Conservation (phyloP, 2,888 invertebrate species). For the Hypselothyrea guttata region DNA sequence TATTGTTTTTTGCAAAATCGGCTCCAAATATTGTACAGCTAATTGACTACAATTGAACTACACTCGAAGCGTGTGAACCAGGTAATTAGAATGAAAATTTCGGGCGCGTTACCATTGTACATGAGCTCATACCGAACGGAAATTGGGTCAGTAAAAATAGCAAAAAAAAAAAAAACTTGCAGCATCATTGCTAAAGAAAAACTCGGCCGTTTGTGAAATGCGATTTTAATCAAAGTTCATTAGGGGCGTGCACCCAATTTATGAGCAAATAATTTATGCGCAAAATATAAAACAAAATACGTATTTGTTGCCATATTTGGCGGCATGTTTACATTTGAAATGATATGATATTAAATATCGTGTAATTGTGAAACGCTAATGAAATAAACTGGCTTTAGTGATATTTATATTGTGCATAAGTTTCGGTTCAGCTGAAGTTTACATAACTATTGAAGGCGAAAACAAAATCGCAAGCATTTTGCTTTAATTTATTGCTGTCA, state of each 20-base stretch:
- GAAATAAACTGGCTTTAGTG: neutral
- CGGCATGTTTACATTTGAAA: slow-evolving; percentile 57
- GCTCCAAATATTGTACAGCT: slow-evolving; percentile 44
- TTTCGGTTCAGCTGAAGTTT: slow-evolving; percentile 21
- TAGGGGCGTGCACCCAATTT: slow-evolving; percentile 58
- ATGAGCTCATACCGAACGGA: slow-evolving; percentile 10
- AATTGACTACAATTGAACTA: slow-evolving; percentile 32
- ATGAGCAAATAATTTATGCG: slow-evolving; percentile 62
- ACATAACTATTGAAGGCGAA: slow-evolving; percentile 55
- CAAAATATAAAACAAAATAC: slow-evolving; percentile 64
- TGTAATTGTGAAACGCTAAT: slow-evolving; percentile 59
- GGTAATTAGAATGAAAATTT: slow-evolving; percentile 34
- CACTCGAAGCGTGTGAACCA: slow-evolving; percentile 51
- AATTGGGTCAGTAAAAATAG: slow-evolving; percentile 56
- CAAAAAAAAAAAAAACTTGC: slow-evolving; percentile 52
- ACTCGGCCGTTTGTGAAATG: slow-evolving; percentile 36
- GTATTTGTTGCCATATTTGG: slow-evolving; percentile 22
- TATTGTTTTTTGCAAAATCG: slow-evolving; percentile 28
- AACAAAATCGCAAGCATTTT: slow-evolving; percentile 44
- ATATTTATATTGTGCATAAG: slow-evolving; percentile 14
- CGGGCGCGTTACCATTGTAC: slow-evolving; percentile 21
- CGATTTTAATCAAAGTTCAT: slow-evolving; percentile 60
- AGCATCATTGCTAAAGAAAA: slow-evolving; percentile 56
- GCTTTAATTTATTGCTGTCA: slow-evolving; percentile 44
- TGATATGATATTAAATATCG: slow-evolving; percentile 65